Conservation (phyloP, 2,888 invertebrate species). For the Ommatoiulus sabulosus region DNA sequence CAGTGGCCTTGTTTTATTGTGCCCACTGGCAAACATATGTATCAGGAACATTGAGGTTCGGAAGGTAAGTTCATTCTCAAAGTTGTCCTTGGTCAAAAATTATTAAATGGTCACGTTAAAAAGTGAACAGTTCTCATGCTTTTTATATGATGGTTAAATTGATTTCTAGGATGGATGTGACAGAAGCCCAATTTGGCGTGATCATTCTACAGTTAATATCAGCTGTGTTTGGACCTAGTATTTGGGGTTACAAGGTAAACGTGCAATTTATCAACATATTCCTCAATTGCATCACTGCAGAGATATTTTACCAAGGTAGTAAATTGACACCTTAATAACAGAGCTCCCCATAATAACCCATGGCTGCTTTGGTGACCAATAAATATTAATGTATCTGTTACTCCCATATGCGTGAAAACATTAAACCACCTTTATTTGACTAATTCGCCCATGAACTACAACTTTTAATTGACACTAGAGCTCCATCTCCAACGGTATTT, state of each 20-base stretch:
- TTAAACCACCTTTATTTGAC: no score
- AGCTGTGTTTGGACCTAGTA: slow-evolving; percentile 83
- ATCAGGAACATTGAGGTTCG: slow-evolving; percentile 89
- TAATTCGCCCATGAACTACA: no score
- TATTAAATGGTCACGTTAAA: not conserved
- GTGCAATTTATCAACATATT: slow-evolving; percentile 30
- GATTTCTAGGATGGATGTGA: slow-evolving; percentile 84
- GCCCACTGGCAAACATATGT: slow-evolving; percentile 99
- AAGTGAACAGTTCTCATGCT: no score
- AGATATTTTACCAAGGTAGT: no score
- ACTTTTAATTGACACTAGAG: no score
- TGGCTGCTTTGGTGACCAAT: not conserved
- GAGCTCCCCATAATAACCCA: no score
- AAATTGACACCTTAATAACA: no score
- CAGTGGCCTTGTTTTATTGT: slow-evolving; percentile 95
- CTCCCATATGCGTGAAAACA: no score
- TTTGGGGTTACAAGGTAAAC: slow-evolving; percentile 85
- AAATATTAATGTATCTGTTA: no score
- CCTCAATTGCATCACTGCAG: slow-evolving; percentile 65
- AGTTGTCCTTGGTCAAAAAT: not conserved
- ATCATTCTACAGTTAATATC: slow-evolving; percentile 89
- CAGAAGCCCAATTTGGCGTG: slow-evolving; percentile 96
- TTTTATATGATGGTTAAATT: not conserved
- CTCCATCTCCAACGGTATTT: no score
- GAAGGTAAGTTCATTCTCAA: slow-evolving; percentile 69